phyloP scores from a whole-genome alignment of 2,797 vertebrate genomes.

The Phrynocephalus vlangalii region DNA sequence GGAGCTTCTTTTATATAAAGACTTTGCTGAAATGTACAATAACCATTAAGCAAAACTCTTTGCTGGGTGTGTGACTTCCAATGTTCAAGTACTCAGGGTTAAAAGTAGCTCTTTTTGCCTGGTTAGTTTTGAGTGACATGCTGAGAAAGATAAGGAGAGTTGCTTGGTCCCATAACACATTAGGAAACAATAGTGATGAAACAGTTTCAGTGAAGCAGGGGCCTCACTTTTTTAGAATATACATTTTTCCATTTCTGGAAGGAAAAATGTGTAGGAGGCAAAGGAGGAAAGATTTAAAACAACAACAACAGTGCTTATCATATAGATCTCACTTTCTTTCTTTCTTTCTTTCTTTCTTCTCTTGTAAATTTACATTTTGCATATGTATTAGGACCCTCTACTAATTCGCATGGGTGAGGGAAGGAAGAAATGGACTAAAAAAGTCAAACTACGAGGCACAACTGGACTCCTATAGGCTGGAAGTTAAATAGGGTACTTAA shows the following conservation, averaged over 20 bases:
- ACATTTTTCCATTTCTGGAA: neutral
- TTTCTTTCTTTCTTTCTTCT: no score
- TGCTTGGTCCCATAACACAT: rapidly evolving
- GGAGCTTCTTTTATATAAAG: neutral
- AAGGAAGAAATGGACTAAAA: no score
- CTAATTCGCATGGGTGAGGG: no score
- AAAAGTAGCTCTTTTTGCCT: rapidly evolving
- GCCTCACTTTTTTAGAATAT: neutral
- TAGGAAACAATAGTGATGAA: neutral
- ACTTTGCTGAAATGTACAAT: neutral
- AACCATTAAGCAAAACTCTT: conserved; percentile 5
- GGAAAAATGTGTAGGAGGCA: neutral
- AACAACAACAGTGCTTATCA: no score
- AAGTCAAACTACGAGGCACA: no score
- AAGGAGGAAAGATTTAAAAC: neutral
- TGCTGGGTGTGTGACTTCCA: neutral
- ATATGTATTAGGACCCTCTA: no score
- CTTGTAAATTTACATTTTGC: no score
- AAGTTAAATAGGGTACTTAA: no score
- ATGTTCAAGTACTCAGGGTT: neutral
- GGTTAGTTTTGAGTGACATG: neutral
- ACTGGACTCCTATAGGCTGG: no score
- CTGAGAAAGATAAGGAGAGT: neutral
- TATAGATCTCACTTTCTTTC: no score
- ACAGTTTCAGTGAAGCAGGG: conserved; percentile 17